phyloP scores from a whole-genome alignment of 2,113 vertebrate species.

The Laticauda colubrina region DNA sequence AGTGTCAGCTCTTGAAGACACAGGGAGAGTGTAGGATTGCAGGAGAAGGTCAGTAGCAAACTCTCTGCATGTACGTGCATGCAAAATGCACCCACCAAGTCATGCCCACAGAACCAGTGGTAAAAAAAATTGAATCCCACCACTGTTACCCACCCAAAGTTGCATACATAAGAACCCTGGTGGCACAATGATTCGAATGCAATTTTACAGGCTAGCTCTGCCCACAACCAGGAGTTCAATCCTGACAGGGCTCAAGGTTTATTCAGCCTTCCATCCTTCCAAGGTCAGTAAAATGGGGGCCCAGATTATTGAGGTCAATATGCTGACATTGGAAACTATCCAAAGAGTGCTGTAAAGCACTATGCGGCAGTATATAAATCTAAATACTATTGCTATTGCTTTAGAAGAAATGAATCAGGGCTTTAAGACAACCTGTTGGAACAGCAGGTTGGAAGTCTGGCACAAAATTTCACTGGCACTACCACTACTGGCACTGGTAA shows the following conservation, averaged over 20 bases:
- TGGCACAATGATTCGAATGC: background rate
- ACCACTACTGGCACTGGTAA: background rate
- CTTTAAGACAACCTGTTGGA: background rate
- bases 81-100: too few relatives aligned
- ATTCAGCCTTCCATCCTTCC: background rate
- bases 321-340: background rate
- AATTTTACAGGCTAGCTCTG: background rate
- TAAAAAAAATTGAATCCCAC: too few relatives aligned
- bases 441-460: background rate
- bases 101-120: too few relatives aligned
- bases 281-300: background rate
- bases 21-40: too few relatives aligned
- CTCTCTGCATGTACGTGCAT: too few relatives aligned
- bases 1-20: too few relatives aligned
- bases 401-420: background rate
- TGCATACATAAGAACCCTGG: background rate
- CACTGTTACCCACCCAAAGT: background rate
- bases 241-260: background rate
- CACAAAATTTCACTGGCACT: background rate
- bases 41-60: too few relatives aligned
- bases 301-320: background rate
- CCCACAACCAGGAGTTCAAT: background rate
- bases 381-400: background rate
- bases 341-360: background rate
- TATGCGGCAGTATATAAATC: background rate